Evolutionary conservation across 2,113 vertebrate species (phyloP), one percentile per base, ranked within the genome.

Genomic region (Gallinago undulata): DNA sequence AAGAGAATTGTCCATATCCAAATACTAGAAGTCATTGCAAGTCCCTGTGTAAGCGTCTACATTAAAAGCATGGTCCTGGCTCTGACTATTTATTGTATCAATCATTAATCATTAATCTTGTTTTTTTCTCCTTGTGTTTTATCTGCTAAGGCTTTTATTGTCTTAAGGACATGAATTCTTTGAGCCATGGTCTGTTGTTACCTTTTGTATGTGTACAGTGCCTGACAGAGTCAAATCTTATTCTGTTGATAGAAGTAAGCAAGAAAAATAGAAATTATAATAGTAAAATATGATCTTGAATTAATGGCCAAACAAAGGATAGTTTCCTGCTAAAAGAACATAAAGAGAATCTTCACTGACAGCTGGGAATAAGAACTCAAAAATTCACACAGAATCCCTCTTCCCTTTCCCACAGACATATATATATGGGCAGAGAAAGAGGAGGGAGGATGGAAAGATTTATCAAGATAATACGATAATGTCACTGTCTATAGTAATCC

Each of bases 91-190:
- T 90, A 90, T 91, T 95, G 12, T 78, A 90, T 79, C 39, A 64
- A 60, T 95, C 76, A 90, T 96, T 92, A 94, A 94, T 80, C 76
- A 93, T 95, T 95, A 92, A 96, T 87, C 66, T 74, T 53, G 5
- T 0, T 4, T 28, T 28, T 63, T 78, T 67, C 47, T 68, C 22
- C 11, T 11, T 51, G 11, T 30, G 28, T 77, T 89, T 95, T 70
- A 62, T 87, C 55, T 77, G 22, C 47, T 95, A 59, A 48, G 47
- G 53, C 60, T 94, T 90, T 86, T 67, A 69, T 66, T 94, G 50
- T 63, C 31, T 74, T 86, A 64, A 74, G 23, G 24, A 59, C 37
- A 48, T 89, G 19, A 88, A 75, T 93, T 88, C 45, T 88, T 85
- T 85, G 72, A 80, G n/a, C 23, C 33, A 28, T 30, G 3, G 7